Evolutionary conservation across 2,888 invertebrate species (phyloP).

Genomic region (Gryllus longicercus): DNA sequence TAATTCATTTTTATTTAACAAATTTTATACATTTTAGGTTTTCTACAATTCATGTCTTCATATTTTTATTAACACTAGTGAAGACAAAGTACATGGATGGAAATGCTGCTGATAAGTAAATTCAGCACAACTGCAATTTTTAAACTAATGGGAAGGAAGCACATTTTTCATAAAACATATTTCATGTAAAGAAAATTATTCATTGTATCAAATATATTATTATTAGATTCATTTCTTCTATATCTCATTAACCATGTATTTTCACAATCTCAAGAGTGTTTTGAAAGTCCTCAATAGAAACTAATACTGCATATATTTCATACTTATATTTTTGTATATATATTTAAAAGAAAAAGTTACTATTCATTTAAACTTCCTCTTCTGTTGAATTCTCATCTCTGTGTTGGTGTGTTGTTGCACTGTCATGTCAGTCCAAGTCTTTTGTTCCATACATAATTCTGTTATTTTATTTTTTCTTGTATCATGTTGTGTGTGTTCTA

Average conservation of each 20-base stretch:
- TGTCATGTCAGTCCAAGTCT: constrained; percentile 36
- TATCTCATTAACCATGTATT: no score
- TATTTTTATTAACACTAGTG: no score
- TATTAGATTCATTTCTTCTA: no score
- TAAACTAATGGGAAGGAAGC: constrained; percentile 11
- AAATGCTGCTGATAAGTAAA: no score
- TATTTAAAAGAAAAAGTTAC: constrained; percentile 22
- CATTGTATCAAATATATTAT: no score
- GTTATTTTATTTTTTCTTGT: constrained; percentile 25
- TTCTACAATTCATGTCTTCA: no score
- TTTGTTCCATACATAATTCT: constrained; percentile 12
- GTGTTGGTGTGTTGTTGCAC: constrained; percentile 37
- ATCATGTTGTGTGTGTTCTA: constrained; percentile 37
- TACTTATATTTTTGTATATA: background rate
- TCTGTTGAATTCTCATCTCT: constrained; percentile 28
- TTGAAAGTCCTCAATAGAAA: background rate
- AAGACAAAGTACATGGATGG: no score
- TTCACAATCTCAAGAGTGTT: no score
- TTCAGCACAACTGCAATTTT: background rate
- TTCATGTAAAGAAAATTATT: background rate
- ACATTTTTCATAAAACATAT: background rate
- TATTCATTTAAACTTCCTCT: constrained; percentile 24
- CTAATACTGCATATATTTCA: constrained; percentile 10
- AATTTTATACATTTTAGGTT: no score
- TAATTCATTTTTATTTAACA: no score